A percentile compares a stretch with the other conserved stretches of the same genome.
These are phyloP conservation scores for Meleagris gallopavo DNA, from an alignment of 2,113 vertebrate genomes.

Conservation along the genomic window DNA sequence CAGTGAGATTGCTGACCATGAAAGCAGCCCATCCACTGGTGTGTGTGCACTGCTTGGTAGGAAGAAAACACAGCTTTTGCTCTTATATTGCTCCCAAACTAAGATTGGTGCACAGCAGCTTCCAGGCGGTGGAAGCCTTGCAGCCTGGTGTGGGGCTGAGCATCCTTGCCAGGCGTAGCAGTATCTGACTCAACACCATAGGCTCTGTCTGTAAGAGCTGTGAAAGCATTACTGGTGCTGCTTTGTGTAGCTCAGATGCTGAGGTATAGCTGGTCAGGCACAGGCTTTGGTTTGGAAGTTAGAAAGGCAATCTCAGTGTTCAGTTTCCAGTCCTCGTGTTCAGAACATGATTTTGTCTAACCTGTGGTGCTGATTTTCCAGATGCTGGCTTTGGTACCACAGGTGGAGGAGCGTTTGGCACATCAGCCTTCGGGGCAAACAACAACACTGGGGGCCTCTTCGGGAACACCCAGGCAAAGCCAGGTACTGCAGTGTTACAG, in stretches of 20 bases:
- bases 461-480: constrained; percentile 89
- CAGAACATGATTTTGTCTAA: accelerated
- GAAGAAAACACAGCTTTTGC: not conserved
- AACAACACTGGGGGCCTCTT: constrained; percentile 90
- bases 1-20: accelerated
- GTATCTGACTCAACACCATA: too few relatives aligned
- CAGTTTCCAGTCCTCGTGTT: accelerated
- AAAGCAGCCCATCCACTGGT: too few relatives aligned
- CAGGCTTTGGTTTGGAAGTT: too few relatives aligned
- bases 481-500: constrained; percentile 74
- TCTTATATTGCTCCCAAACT: not conserved
- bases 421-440: constrained; percentile 90
- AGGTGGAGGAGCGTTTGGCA: constrained; percentile 88
- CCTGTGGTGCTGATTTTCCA: constrained; percentile 38
- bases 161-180: accelerated
- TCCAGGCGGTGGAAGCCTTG: not conserved
- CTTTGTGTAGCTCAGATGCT: accelerated
- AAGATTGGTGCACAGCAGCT: not conserved
- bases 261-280: accelerated
- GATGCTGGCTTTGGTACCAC: constrained; percentile 88
- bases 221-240: accelerated
- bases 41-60: accelerated
- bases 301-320: accelerated
- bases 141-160: not conserved
- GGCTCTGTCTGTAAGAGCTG: not conserved